Percentiles rank a stretch among this genome's conserved stretches.
Conservation (phyloP, 1,140 invertebrate species). For the Lepidurus arcticus region DNA sequence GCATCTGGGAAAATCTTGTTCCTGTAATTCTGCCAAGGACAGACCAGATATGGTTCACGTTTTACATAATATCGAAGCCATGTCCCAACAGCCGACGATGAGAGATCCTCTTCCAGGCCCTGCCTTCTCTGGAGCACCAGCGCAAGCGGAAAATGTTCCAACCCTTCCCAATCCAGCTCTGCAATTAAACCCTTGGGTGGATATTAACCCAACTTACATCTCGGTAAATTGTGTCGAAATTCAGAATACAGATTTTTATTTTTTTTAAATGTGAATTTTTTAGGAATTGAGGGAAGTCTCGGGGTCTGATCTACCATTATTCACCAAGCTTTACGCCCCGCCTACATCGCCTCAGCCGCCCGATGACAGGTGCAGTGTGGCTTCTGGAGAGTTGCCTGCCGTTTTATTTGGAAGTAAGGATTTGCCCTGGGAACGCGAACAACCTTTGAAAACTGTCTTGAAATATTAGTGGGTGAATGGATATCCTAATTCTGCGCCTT, state of each 20-base stretch:
- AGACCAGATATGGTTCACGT: constrained; percentile 60
- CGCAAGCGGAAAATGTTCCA: background rate
- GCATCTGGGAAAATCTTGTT: constrained; percentile 54
- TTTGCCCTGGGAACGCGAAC: background rate
- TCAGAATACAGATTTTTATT: background rate
- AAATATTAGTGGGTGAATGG: background rate
- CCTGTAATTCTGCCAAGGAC: constrained; percentile 50
- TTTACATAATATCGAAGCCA: background rate
- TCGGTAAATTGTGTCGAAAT: background rate
- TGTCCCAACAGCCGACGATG: background rate
- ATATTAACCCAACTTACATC: background rate
- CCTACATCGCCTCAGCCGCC: background rate
- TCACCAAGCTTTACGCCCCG: background rate
- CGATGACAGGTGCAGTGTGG: background rate
- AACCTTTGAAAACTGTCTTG: background rate
- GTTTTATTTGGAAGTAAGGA: background rate
- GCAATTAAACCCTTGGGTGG: background rate
- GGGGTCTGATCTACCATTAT: background rate
- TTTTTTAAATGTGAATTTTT: background rate
- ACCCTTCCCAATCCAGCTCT: background rate
- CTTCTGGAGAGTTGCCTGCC: background rate
- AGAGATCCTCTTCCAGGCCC: background rate
- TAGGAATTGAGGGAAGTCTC: background rate
- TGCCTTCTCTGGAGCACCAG: background rate
- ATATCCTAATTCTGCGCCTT: background rate